These are phyloP conservation scores for Drosophila eohydei DNA, from an alignment of 2,888 invertebrate species.

Conservation along the genomic window DNA sequence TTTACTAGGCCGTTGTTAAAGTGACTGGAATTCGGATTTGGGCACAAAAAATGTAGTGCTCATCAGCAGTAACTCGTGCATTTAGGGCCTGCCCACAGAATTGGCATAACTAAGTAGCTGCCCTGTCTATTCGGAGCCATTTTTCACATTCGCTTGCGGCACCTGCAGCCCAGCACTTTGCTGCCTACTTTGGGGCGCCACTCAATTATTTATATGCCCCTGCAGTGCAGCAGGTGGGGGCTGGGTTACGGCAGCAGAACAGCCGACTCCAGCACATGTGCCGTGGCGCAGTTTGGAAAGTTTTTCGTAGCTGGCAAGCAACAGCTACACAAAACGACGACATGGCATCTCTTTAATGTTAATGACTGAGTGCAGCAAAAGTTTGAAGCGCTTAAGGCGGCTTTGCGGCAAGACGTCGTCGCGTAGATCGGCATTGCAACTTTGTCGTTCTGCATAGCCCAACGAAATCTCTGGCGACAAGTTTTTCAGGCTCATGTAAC, in stretches of 20 bases:
- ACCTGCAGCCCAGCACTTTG: slow-evolving; percentile 65
- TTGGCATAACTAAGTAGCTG: slow-evolving; percentile 62
- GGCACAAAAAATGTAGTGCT: not conserved
- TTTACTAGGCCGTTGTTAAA: not conserved
- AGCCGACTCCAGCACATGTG: slow-evolving; percentile 28
- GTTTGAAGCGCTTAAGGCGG: slow-evolving; percentile 71
- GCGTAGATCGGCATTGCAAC: slow-evolving; percentile 44
- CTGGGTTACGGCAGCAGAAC: too few species aligned
- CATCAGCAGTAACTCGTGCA: not conserved
- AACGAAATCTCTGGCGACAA: slow-evolving; percentile 63
- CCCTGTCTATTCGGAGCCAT: slow-evolving; percentile 14
- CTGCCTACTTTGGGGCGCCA: slow-evolving; percentile 72
- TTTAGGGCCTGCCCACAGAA: slow-evolving; percentile 52
- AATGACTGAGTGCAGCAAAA: slow-evolving; percentile 70
- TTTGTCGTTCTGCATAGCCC: slow-evolving; percentile 49
- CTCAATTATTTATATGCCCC: slow-evolving; percentile 75
- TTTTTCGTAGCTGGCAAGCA: slow-evolving; percentile 19
- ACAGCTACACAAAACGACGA: slow-evolving; percentile 24
- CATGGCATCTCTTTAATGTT: slow-evolving; percentile 76
- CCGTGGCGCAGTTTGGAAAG: slow-evolving; percentile 19
- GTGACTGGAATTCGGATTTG: not conserved
- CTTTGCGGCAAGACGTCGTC: slow-evolving; percentile 66
- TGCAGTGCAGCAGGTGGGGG: slow-evolving; percentile 55
- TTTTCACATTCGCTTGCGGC: slow-evolving; percentile 43
- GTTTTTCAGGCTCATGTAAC: slow-evolving; percentile 49